These are phyloP conservation scores for Campoplex nolae DNA, from an alignment of 2,888 invertebrate species.

Conservation along the genomic window DNA sequence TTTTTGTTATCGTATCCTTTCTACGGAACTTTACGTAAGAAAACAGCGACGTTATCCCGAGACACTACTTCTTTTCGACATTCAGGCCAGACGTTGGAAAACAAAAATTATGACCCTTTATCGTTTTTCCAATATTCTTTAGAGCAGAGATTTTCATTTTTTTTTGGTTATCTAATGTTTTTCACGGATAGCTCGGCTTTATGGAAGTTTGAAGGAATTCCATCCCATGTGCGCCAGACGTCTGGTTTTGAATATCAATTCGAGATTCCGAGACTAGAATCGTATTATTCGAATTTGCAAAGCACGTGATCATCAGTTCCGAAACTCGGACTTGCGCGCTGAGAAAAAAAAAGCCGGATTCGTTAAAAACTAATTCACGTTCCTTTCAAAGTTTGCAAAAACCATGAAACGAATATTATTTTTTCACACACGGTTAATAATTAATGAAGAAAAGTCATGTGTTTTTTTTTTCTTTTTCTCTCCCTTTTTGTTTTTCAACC, in stretches of 20 bases:
- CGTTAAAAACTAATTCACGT: background rate
- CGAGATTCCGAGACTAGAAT: background rate
- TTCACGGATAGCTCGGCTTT: background rate
- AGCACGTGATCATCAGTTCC: background rate
- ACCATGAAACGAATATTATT: background rate
- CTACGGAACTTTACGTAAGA: background rate
- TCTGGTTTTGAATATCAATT: conserved; percentile 17
- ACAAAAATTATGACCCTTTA: conserved; percentile 6
- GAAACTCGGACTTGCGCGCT: background rate
- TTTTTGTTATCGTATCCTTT: background rate
- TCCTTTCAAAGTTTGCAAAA: background rate
- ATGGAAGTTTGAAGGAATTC: background rate
- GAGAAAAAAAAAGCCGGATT: background rate
- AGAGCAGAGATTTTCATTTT: background rate
- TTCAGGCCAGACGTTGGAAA: background rate
- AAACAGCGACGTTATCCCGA: background rate
- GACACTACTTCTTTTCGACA: background rate
- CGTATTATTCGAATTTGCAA: background rate
- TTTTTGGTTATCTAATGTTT: conserved; percentile 1
- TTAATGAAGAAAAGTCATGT: background rate
- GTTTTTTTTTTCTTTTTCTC: background rate
- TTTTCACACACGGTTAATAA: background rate
- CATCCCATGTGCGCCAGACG: background rate
- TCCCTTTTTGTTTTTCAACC: background rate
- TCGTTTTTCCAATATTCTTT: background rate